A percentile compares a stretch with the other conserved stretches of the same genome.
These are phyloP conservation scores for Clamator glandarius DNA, from an alignment of 2,797 vertebrate genomes.

Conservation along the genomic window DNA sequence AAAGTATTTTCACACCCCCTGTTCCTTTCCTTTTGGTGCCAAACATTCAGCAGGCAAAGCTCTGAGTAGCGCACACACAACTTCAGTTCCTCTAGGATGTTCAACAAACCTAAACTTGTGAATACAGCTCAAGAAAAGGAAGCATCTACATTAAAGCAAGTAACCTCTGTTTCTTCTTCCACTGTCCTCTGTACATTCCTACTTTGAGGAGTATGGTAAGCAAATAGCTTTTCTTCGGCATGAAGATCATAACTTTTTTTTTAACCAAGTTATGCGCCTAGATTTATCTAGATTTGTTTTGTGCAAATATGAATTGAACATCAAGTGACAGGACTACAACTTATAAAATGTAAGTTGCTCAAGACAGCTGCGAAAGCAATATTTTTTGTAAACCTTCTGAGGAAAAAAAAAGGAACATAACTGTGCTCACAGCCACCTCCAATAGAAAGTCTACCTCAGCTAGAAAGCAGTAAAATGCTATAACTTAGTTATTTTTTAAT, in stretches of 20 bases:
- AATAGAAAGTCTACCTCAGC: neutral
- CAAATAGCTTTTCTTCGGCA: neutral
- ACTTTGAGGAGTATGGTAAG: neutral
- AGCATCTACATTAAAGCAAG: neutral
- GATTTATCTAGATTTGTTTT: neutral
- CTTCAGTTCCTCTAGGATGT: neutral
- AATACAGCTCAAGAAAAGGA: neutral
- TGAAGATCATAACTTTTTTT: neutral
- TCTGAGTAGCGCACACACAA: neutral
- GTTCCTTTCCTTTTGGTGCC: neutral
- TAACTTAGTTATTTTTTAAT: conserved; percentile 5
- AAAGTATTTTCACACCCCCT: neutral
- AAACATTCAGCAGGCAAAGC: neutral
- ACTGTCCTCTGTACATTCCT: neutral
- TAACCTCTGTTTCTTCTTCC: neutral
- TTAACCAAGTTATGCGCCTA: neutral
- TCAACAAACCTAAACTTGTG: neutral
- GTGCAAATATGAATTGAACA: neutral
- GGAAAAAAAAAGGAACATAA: neutral
- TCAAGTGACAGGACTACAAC: neutral
- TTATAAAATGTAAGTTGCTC: neutral
- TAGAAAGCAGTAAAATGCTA: neutral
- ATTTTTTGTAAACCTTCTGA: neutral
- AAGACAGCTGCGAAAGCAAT: neutral
- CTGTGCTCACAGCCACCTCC: neutral